Evolutionary conservation across 1,140 invertebrate genomes (phyloP).

Genomic region (Homalodisca vitripennis): DNA sequence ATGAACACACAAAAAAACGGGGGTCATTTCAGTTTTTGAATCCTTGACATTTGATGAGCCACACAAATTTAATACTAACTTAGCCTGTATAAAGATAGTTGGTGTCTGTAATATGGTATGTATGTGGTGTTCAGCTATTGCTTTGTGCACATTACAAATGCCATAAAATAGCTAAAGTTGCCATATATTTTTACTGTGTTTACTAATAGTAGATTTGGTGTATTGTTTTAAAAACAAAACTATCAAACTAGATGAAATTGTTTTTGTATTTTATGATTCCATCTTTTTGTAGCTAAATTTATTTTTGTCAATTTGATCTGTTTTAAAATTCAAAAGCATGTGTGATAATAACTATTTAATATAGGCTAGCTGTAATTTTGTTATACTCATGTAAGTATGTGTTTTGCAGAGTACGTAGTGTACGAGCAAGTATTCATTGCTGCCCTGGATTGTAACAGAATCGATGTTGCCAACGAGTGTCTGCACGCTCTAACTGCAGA

Average conservation of each 20-base stretch:
- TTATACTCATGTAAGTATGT: slow-evolving; percentile 39
- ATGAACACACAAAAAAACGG: no score
- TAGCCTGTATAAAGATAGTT: no score
- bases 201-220: no score
- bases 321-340: background rate
- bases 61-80: no score
- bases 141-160: no score
- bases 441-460: slow-evolving; percentile 81
- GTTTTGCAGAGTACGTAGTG: slow-evolving; percentile 76
- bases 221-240: slow-evolving; percentile 12
- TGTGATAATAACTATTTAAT: background rate
- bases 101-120: no score
- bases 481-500: slow-evolving; percentile 73
- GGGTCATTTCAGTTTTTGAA: no score
- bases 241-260: background rate
- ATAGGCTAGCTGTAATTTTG: background rate
- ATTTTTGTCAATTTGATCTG: background rate
- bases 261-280: background rate
- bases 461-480: slow-evolving; percentile 77
- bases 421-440: slow-evolving; percentile 93
- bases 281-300: slow-evolving; percentile 1
- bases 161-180: no score
- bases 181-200: no score
- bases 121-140: no score
- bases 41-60: no score